phyloP scores from a whole-genome alignment of 2,888 invertebrate genomes.

The Hemicrepidius hirtus region DNA sequence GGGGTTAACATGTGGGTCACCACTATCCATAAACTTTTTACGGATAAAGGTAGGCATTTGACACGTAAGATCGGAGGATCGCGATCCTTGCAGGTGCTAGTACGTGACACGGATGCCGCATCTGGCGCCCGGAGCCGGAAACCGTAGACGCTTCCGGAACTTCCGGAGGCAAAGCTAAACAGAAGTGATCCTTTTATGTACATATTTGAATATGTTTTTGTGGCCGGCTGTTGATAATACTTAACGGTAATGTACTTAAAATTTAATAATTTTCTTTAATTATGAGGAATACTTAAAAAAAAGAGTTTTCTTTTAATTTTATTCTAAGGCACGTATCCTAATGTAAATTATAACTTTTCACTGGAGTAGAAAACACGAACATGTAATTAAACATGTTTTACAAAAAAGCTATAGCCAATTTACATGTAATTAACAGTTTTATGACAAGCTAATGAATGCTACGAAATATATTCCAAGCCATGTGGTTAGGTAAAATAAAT shows the following conservation, averaged over 20 bases:
- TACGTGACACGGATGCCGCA: slow-evolving; percentile 54
- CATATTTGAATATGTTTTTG: slow-evolving; percentile 20
- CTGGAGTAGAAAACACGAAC: not conserved
- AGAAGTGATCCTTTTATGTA: slow-evolving; percentile 46
- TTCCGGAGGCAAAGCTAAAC: slow-evolving; percentile 50
- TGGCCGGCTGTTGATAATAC: not conserved
- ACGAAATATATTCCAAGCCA: not conserved
- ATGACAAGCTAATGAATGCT: slow-evolving; percentile 1
- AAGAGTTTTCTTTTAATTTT: not conserved
- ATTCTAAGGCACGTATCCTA: not conserved
- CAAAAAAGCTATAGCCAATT: slow-evolving; percentile 13
- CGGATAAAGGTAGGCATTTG: slow-evolving; percentile 26
- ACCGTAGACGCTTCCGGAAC: slow-evolving; percentile 52
- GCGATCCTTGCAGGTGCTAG: slow-evolving; percentile 46
- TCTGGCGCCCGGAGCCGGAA: slow-evolving; percentile 59
- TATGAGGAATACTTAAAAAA: no score
- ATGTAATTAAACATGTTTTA: slow-evolving; percentile 4
- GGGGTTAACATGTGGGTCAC: slow-evolving; percentile 41
- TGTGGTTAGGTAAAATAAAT: not conserved
- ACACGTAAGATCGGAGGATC: slow-evolving; percentile 30
- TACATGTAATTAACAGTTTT: slow-evolving; percentile 13
- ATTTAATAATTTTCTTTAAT: no score
- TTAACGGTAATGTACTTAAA: not conserved
- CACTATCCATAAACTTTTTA: slow-evolving; percentile 27
- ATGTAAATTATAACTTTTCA: slow-evolving; percentile 11